Base-by-base conservation (phyloP, 2,888 invertebrate species). In the Zygogramma bicolorata region DNA sequence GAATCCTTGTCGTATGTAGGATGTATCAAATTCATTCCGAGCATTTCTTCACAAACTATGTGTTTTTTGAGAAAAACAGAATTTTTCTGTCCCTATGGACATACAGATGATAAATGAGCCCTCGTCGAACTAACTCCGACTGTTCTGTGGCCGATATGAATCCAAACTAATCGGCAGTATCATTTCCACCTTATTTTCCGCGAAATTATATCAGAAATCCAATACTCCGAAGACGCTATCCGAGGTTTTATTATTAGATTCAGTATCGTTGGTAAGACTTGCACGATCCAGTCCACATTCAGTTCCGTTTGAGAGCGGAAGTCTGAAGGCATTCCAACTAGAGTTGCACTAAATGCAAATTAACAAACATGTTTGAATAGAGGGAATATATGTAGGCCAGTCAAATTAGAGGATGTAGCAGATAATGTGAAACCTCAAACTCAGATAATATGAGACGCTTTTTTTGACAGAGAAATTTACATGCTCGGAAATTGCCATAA, bases 141-240 rank as follows among this genome's bases (percentile, higher is more conserved):
- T 31, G 31, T 49, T 22, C 49, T 49, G 3, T 3, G 5, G 13
- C 42, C 8, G 22, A 49, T 13, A 25, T 27, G 5, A 25, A 15
- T 53, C 53, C 27, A 5, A 25, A 22, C 25, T 53, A 53, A 53
- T 53, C 53, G 27, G n/a, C 15, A 27, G 15, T 13, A 53, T 53
- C 27, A 53, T 27, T 53, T n/a, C 1, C 27, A 53, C 53, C 53
- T 53, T 27, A 15, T 53, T 53, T 8, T 53, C 25, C 13, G 53
- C 15, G n/a, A 27, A 25, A 53, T 53, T 53, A 53, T 53, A 53
- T 27, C 53, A 27, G 53, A 53, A 53, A 53, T 53, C 53, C 53
- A 25, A 53, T 53, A 53, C 5, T 15, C 53, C 15, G 53, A 53
- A 53, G 27, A 25, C 53, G 7, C n/a, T 25, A 53, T 53, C 53